Evolutionary conservation across 2,888 invertebrate species (phyloP).

Genomic region (Mythimna loreyi): DNA sequence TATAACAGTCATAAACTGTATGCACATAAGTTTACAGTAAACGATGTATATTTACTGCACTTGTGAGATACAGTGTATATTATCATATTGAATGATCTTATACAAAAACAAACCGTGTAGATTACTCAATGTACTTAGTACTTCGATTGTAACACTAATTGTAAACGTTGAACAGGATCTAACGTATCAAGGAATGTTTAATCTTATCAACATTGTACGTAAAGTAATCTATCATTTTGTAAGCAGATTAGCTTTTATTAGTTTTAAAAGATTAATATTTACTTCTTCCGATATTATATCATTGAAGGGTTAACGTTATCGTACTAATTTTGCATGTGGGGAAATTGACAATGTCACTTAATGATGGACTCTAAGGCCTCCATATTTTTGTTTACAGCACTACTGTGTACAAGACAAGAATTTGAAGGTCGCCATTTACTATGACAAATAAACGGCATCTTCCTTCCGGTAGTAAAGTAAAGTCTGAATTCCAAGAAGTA

Average conservation of each 20-base stretch:
- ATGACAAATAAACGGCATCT: constrained; percentile 38
- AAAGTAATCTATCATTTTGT: constrained; percentile 38
- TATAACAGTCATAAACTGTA: constrained; percentile 14
- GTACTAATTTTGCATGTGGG: constrained; percentile 18
- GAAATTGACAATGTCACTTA: constrained; percentile 1
- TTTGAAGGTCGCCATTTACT: constrained; percentile 39
- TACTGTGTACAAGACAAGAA: neutral
- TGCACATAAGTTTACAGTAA: neutral
- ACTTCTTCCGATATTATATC: constrained; percentile 28
- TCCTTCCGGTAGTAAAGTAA: constrained; percentile 51
- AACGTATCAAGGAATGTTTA: constrained; percentile 46
- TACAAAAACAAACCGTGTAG: constrained; percentile 36
- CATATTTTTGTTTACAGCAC: neutral
- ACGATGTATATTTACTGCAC: neutral
- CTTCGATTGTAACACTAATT: constrained; percentile 33
- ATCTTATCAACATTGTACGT: constrained; percentile 55
- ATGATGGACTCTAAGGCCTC: neutral
- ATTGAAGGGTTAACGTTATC: constrained; percentile 30
- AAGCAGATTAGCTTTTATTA: constrained; percentile 44
- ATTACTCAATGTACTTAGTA: constrained; percentile 26
- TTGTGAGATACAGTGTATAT: constrained; percentile 18
- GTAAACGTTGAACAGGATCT: constrained; percentile 68
- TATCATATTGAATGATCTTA: constrained; percentile 6
- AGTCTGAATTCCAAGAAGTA: constrained; percentile 40
- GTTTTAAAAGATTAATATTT: constrained; percentile 42